Conservation (phyloP, 2,888 invertebrate genomes). For the Thalpophila matura region DNA sequence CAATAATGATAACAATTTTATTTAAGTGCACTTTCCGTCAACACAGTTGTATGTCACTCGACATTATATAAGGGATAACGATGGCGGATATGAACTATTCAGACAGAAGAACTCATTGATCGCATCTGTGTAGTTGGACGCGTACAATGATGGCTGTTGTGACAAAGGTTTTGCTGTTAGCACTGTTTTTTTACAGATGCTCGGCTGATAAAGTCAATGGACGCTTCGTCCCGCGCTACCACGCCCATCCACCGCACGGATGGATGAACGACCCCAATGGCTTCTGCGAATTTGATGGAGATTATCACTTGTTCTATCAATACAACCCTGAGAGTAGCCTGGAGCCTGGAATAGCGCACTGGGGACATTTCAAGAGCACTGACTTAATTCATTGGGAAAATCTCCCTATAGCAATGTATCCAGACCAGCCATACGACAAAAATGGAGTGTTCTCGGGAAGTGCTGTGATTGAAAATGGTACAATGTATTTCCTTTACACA, state of each 20-base stretch:
- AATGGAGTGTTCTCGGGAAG: slow-evolving; percentile 87
- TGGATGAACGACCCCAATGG: slow-evolving; percentile 92
- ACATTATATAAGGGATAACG: slow-evolving; percentile 58
- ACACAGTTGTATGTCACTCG: slow-evolving; percentile 48
- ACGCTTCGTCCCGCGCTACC: slow-evolving; percentile 77
- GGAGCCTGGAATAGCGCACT: slow-evolving; percentile 81
- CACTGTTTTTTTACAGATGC: slow-evolving; percentile 62
- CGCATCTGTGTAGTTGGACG: slow-evolving; percentile 16
- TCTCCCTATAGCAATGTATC: slow-evolving; percentile 84
- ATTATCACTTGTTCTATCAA: slow-evolving; percentile 89
- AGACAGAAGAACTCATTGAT: slow-evolving; percentile 29
- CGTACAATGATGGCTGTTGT: slow-evolving; percentile 51
- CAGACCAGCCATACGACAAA: slow-evolving; percentile 80
- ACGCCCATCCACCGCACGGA: slow-evolving; percentile 78
- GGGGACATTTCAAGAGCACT: slow-evolving; percentile 87
- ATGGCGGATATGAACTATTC: slow-evolving; percentile 60
- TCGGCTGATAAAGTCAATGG: slow-evolving; percentile 52
- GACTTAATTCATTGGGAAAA: slow-evolving; percentile 88
- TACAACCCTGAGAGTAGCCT: slow-evolving; percentile 81
- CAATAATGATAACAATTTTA: slow-evolving; percentile 31
- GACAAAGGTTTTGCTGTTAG: slow-evolving; percentile 59
- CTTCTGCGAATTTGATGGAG: slow-evolving; percentile 77
- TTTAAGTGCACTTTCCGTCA: slow-evolving; percentile 14
- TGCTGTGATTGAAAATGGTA: slow-evolving; percentile 78
- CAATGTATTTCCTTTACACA: slow-evolving; percentile 82